Evolutionary conservation across 2,888 invertebrate genomes (phyloP).

Genomic region (Lymantria monacha): DNA sequence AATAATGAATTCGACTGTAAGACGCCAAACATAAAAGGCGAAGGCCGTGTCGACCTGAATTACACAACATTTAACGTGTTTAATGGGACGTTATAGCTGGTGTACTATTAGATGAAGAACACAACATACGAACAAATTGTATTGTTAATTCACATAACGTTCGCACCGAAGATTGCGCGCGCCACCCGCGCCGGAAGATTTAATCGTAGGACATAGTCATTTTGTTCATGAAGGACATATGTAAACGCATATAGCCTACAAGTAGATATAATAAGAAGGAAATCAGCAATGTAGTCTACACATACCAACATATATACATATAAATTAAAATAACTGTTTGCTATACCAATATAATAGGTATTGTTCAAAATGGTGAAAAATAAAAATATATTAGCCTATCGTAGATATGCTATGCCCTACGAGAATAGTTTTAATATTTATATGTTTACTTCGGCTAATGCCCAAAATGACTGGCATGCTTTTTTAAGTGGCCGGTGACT

Average conservation of each 20-base stretch:
- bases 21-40: constrained; percentile 25
- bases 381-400: no score
- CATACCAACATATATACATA: no score
- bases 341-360: no score
- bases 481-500: no score
- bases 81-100: constrained; percentile 25
- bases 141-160: constrained; percentile 47
- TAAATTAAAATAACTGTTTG: no score
- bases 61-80: constrained; percentile 40
- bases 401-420: no score
- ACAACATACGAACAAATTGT: constrained; percentile 25
- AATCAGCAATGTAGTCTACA: constrained; percentile 24
- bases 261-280: constrained; percentile 48
- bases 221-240: constrained; percentile 62
- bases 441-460: no score
- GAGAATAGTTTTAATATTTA: no score
- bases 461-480: no score
- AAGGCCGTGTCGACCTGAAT: constrained; percentile 42
- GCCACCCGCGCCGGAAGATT: constrained; percentile 48
- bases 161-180: constrained; percentile 47
- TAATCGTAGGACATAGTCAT: constrained; percentile 52
- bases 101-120: constrained; percentile 31
- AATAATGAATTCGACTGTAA: constrained; percentile 22
- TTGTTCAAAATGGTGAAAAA: no score
- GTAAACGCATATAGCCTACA: constrained; percentile 63